Conservation (phyloP, 2,797 vertebrate species). For the Enteromius fasciolatus region DNA sequence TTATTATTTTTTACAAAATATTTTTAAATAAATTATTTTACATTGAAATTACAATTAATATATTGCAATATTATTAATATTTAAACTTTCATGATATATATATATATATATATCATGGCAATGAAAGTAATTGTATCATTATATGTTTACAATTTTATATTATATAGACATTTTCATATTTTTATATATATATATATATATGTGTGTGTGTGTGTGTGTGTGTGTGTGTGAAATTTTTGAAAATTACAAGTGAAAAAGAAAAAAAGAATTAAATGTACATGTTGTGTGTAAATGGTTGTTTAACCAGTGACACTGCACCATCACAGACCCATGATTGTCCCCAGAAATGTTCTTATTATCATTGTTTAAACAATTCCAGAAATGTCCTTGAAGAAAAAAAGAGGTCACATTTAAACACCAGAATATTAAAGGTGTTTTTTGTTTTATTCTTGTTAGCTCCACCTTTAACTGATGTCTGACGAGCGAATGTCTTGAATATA, state of each 20-base stretch:
- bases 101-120: too few species aligned
- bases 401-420: background rate
- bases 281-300: background rate
- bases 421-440: background rate
- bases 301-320: background rate
- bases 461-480: conserved; percentile 27
- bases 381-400: background rate
- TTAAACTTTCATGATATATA: too few species aligned
- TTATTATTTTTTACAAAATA: background rate
- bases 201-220: too few species aligned
- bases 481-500: conserved; percentile 11
- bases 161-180: too few species aligned
- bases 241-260: background rate
- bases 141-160: too few species aligned
- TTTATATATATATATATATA: too few species aligned
- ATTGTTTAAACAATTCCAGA: background rate
- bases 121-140: too few species aligned
- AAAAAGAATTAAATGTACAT: background rate
- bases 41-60: background rate
- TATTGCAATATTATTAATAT: background rate
- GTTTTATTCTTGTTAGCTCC: conserved; percentile 18
- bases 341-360: background rate
- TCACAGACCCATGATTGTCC: background rate
- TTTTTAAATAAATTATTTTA: background rate
- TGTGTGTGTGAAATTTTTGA: background rate